These are phyloP conservation scores for Podarcis muralis DNA, from an alignment of 2,113 vertebrate genomes.

Conservation along the genomic window DNA sequence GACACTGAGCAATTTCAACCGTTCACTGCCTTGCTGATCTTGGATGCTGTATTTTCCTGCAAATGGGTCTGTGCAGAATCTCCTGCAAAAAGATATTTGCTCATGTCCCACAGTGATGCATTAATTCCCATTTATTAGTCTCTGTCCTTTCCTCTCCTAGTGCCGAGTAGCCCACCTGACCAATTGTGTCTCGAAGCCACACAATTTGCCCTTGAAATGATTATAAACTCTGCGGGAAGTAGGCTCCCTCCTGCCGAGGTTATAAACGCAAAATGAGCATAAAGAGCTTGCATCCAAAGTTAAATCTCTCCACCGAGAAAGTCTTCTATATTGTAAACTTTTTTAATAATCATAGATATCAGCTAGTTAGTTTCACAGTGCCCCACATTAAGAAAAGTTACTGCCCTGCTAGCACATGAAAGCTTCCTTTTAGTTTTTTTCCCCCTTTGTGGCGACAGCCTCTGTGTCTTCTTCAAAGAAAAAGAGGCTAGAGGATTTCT, in stretches of 20 bases:
- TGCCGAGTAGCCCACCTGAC: constrained; percentile 14
- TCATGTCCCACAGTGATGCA: background rate
- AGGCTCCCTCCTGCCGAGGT: constrained; percentile 17
- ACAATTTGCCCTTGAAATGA: constrained; percentile 36
- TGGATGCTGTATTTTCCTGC: background rate
- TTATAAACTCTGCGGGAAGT: constrained; percentile 38
- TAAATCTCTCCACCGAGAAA: constrained; percentile 35
- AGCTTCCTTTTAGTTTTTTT: background rate
- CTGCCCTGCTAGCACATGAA: background rate
- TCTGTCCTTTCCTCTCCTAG: constrained; percentile 8
- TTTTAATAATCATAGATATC: constrained; percentile 37
- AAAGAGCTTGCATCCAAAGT: constrained; percentile 29
- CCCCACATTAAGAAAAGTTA: constrained; percentile 18
- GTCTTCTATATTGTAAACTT: constrained; percentile 30
- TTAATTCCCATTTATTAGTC: constrained; percentile 30
- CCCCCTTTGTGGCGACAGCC: background rate
- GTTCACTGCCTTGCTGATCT: background rate
- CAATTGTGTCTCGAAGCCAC: constrained; percentile 19
- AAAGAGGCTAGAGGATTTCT: background rate
- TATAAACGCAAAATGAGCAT: constrained; percentile 43
- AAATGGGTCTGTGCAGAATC: background rate
- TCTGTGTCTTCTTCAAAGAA: background rate
- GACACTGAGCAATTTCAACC: background rate
- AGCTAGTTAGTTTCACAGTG: constrained; percentile 24
- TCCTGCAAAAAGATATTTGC: background rate